These are phyloP conservation scores for Papilio demoleus DNA, from an alignment of 2,888 invertebrate genomes.

Conservation along the genomic window DNA sequence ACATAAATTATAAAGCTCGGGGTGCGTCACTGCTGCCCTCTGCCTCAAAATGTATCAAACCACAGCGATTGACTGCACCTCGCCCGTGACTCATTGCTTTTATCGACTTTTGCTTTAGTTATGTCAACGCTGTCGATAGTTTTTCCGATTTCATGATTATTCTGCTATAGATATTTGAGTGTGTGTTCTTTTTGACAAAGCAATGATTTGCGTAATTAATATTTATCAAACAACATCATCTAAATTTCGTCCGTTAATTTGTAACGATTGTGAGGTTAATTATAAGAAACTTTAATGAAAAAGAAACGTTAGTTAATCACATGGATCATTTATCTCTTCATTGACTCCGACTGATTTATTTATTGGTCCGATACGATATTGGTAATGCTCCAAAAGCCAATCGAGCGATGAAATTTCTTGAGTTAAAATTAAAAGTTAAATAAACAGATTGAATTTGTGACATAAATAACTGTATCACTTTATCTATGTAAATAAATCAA, in stretches of 20 bases:
- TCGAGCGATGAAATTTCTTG: background rate
- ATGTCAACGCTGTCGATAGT: conserved; percentile 38
- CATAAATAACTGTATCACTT: no score
- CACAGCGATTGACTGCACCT: conserved; percentile 77
- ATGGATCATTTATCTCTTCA: background rate
- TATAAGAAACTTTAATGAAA: background rate
- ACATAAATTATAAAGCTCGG: conserved; percentile 72
- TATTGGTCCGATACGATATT: background rate
- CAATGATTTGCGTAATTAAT: no score
- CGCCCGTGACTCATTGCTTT: conserved; percentile 64
- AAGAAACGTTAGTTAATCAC: background rate
- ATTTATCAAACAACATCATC: no score
- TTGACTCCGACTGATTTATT: background rate
- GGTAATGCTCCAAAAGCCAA: background rate
- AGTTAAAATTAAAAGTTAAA: no score
- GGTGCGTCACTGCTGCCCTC: conserved; percentile 70
- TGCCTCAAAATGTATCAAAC: conserved; percentile 73
- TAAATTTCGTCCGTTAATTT: no score
- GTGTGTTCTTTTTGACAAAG: no score
- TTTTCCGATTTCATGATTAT: conserved; percentile 33
- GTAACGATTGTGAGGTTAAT: no score
- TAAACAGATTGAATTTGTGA: no score
- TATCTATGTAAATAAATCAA: no score
- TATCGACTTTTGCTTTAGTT: conserved; percentile 45
- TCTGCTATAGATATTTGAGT: no score